Percentiles rank a stretch among this genome's conserved stretches.
Conservation (phyloP, 2,113 vertebrate species). For the Fregata magnificens region DNA sequence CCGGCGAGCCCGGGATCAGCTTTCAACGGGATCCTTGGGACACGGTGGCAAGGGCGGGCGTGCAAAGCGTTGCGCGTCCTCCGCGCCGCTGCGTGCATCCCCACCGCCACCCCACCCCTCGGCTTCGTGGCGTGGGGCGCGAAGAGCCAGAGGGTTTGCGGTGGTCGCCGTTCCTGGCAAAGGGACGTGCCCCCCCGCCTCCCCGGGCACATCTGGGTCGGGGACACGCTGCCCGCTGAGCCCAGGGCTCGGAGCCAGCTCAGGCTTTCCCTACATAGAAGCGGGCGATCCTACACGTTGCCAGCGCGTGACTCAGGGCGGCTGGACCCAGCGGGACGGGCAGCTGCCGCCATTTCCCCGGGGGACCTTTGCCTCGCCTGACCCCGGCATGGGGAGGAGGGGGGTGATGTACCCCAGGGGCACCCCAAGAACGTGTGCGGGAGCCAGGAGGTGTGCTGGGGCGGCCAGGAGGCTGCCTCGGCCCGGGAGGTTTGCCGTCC, state of each 20-base stretch:
- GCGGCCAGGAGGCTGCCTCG: not conserved
- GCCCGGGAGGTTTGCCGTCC: not conserved
- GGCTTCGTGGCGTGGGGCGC: too few species aligned
- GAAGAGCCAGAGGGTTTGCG: not conserved
- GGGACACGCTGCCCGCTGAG: not conserved
- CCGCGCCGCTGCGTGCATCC: too few species aligned
- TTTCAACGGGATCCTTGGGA: not conserved
- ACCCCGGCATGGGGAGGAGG: fast-evolving
- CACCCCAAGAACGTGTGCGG: fast-evolving
- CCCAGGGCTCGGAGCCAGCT: not conserved
- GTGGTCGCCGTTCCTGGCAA: not conserved
- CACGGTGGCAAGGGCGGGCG: not conserved
- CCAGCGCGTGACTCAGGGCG: not conserved
- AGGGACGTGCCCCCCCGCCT: not conserved
- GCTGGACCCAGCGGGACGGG: not conserved
- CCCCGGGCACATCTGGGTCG: fast-evolving
- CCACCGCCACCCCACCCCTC: too few species aligned
- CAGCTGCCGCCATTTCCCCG: not conserved
- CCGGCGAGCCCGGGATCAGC: not conserved
- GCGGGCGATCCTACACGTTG: not conserved
- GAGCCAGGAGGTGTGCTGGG: not conserved
- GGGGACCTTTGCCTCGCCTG: not conserved
- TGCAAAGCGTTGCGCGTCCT: fast-evolving
- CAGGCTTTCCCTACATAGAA: not conserved
- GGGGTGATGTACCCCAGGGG: not conserved